Conservation (phyloP, 2,888 invertebrate genomes). For the Drosophila acutilabella region DNA sequence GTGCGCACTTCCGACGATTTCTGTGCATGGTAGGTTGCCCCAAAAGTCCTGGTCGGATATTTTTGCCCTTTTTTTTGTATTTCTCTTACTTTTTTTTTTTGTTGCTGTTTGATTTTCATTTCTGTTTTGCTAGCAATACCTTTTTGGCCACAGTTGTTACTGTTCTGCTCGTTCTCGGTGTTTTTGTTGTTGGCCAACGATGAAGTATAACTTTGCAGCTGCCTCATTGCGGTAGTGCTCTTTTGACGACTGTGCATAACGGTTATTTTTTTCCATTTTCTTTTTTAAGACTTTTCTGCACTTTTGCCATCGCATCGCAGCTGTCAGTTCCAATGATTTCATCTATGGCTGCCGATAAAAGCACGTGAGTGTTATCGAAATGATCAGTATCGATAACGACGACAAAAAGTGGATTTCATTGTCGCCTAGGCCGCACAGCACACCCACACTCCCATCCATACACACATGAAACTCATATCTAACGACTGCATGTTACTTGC, state of each 20-base stretch:
- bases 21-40: constrained; percentile 58
- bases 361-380: constrained; percentile 27
- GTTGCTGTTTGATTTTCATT: constrained; percentile 71
- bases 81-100: constrained; percentile 22
- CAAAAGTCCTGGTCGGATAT: constrained; percentile 46
- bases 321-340: constrained; percentile 25
- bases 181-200: constrained; percentile 40
- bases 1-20: constrained; percentile 77
- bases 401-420: constrained; percentile 35
- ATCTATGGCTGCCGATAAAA: constrained; percentile 16
- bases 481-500: constrained; percentile 63
- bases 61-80: constrained; percentile 23
- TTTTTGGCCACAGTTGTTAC: constrained; percentile 57
- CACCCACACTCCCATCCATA: constrained; percentile 14
- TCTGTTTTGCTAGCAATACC: constrained; percentile 73
- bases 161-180: constrained; percentile 29
- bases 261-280: constrained; percentile 39
- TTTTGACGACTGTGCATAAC: constrained; percentile 56
- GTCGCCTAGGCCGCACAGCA: constrained; percentile 39
- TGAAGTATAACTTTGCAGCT: constrained; percentile 57
- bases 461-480: constrained; percentile 12
- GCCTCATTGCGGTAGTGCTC: constrained; percentile 39
- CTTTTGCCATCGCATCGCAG: constrained; percentile 7
- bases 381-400: constrained; percentile 36
- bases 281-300: constrained; percentile 24